Base-by-base conservation (phyloP, 2,113 vertebrate genomes). In the Heterotis niloticus region DNA sequence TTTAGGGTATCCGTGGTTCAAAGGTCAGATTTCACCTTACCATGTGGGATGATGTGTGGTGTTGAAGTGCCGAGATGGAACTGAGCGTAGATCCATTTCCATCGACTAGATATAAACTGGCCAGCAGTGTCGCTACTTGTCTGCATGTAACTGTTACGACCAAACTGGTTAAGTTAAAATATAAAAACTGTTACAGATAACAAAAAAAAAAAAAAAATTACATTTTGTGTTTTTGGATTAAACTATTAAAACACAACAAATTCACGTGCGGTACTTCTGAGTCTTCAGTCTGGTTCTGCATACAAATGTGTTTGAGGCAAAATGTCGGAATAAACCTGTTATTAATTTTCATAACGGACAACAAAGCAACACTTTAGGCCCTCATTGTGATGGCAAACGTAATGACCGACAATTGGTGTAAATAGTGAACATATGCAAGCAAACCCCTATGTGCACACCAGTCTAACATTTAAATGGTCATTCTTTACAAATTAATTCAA, bases 201-300 rank as follows among this genome's bases (percentile, higher is more conserved):
- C 3, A 7, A 44, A 44, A 44, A 44, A 44, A 44, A 44, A 44
- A 4, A 11, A 70, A 54, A 56, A 52, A 60, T 24, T 28, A n/a
- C 74, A 76, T 76, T 64, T 34, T 29, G 34, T 52, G 26, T n/a
- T n/a, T 65, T 64, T 66, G 75, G n/a, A 44, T 65, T 23, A 65
- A 65, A 69, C 26, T 34, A 24, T 5, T 69, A 34, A 69, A 13
- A 16, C 14, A 34, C n/a, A 0, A 26, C 28, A 69, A 10, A 0
- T 44, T 70, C 5, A 20, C 34, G 29, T 34, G 34, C 0, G 5
- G 18, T 59, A 57, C 18, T 20, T 10, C 7, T 44, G 7, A 67
- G 20, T 69, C 65, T 69, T 68, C 51, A 57, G 76, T 52, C 13
- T 67, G 64, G 26, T 34, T 68, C 57, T 78, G 64, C 64, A 68